Conservation (phyloP, 2,888 invertebrate genomes). For the Orthosia gothica region DNA sequence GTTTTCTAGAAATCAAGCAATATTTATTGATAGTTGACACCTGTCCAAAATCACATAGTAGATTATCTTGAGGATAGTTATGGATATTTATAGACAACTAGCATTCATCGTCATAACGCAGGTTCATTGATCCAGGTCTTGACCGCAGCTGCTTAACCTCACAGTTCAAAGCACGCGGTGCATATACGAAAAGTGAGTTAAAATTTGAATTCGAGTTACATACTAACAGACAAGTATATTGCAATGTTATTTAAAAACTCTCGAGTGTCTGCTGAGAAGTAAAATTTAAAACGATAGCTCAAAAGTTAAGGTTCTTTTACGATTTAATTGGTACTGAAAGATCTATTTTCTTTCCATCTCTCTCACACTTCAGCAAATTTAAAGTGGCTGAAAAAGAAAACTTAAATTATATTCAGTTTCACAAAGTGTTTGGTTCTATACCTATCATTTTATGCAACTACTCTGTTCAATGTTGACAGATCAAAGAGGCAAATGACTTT, state of each 20-base stretch:
- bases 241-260: constrained; percentile 51
- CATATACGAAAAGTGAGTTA: constrained; percentile 23
- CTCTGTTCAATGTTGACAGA: not conserved
- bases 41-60: too few species aligned
- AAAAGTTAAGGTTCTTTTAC: constrained; percentile 32
- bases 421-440: not conserved
- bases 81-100: not conserved
- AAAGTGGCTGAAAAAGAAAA: not conserved
- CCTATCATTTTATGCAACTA: too few species aligned
- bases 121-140: constrained; percentile 13
- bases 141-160: constrained; percentile 8
- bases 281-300: constrained; percentile 40
- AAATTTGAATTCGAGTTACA: constrained; percentile 47
- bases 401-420: not conserved
- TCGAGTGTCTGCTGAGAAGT: constrained; percentile 23
- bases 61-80: not conserved
- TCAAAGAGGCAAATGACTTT: too few species aligned
- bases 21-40: too few species aligned
- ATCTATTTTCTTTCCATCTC: not conserved
- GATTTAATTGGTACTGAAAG: constrained; percentile 19
- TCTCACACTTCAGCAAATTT: not conserved
- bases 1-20: too few species aligned
- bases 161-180: constrained; percentile 5
- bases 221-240: constrained; percentile 47
- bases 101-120: not conserved